Conservation (phyloP, 2,888 invertebrate genomes). For the Yponomeuta cagnagella region DNA sequence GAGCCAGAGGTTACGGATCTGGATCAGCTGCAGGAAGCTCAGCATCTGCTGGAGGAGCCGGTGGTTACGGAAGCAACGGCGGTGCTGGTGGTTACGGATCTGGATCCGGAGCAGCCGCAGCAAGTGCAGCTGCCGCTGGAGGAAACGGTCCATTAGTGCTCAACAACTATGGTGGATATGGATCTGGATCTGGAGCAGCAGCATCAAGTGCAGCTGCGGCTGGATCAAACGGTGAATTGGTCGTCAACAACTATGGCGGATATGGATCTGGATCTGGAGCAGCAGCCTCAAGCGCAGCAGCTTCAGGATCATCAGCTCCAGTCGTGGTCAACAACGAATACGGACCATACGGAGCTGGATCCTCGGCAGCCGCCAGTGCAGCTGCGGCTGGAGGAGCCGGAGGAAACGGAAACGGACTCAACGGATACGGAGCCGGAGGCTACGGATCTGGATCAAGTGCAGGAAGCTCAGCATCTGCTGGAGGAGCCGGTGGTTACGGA, state of each 20-base stretch:
- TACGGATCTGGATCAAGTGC: too few relatives aligned
- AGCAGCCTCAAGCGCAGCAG: background rate
- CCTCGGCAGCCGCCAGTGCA: background rate
- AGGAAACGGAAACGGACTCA: too few relatives aligned
- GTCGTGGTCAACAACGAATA: background rate
- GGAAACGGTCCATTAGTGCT: background rate
- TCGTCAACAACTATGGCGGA: background rate
- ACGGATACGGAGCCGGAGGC: too few relatives aligned
- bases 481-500: too few relatives aligned
- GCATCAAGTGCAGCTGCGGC: slow-evolving; percentile 36
- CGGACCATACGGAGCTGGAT: slow-evolving; percentile 10
- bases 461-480: background rate
- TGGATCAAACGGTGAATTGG: background rate
- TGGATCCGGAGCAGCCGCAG: slow-evolving; percentile 10
- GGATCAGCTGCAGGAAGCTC: too few relatives aligned
- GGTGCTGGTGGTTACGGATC: background rate
- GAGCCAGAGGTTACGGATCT: too few relatives aligned
- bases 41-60: too few relatives aligned
- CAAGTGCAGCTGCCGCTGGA: slow-evolving; percentile 14
- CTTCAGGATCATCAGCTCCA: background rate
- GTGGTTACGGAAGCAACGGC: too few relatives aligned
- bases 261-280: background rate
- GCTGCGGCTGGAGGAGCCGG: too few relatives aligned
- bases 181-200: slow-evolving; percentile 16
- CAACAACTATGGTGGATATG: slow-evolving; percentile 12